These are phyloP conservation scores for Tachyglossus aculeatus DNA, from an alignment of 2,797 vertebrate genomes.

Conservation along the genomic window DNA sequence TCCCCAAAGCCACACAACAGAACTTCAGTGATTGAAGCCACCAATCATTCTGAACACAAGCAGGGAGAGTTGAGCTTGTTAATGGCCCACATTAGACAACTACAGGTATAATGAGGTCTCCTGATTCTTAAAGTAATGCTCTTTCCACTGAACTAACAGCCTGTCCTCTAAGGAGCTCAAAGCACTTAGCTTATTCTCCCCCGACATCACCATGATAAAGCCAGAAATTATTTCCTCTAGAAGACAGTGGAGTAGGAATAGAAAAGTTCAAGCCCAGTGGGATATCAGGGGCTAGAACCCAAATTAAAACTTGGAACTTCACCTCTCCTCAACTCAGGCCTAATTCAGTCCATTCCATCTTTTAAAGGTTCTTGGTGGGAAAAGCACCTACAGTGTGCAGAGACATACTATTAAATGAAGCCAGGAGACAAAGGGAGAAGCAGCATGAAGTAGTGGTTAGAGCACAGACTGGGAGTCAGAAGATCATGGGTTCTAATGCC, in stretches of 20 bases:
- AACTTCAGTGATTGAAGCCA: too few relatives aligned
- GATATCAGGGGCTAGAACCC: background rate
- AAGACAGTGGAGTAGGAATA: too few relatives aligned
- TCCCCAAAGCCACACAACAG: too few relatives aligned
- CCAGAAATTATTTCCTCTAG: constrained; percentile 54
- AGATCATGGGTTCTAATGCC: too few relatives aligned
- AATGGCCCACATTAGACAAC: too few relatives aligned
- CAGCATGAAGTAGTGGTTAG: too few relatives aligned
- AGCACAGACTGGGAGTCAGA: too few relatives aligned
- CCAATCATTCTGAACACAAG: too few relatives aligned
- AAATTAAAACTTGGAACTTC: background rate
- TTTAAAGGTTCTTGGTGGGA: background rate
- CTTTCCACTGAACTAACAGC: too few relatives aligned
- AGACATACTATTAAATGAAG: background rate
- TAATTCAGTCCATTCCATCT: background rate
- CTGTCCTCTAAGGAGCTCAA: constrained; percentile 61
- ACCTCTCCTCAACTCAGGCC: background rate
- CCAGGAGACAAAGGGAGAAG: background rate
- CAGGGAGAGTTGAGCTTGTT: too few relatives aligned
- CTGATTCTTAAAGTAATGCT: too few relatives aligned
- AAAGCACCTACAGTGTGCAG: background rate
- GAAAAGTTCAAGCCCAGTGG: constrained; percentile 37
- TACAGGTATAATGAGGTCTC: too few relatives aligned
- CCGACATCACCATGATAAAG: constrained; percentile 24
- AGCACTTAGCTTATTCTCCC: constrained; percentile 65